Conservation (phyloP, 2,113 vertebrate species). For the Erinaceus europaeus region DNA sequence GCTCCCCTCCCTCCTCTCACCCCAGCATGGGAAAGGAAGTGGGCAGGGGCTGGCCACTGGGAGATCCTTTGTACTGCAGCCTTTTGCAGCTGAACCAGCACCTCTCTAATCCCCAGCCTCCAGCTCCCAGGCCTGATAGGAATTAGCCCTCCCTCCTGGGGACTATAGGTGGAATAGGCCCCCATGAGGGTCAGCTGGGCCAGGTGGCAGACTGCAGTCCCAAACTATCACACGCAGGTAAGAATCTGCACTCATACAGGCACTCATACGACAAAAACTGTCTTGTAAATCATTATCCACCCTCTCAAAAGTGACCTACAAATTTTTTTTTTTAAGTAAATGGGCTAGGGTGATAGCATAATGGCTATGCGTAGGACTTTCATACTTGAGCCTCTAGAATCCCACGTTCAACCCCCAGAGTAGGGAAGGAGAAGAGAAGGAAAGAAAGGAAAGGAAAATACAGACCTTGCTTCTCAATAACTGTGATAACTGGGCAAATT, state of each 20-base stretch:
- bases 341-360: no score
- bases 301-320: no score
- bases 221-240: background rate
- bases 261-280: no score
- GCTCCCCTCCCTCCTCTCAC: background rate
- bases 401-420: no score
- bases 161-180: fast-evolving
- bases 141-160: background rate
- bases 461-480: background rate
- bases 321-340: no score
- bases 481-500: background rate
- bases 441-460: no score
- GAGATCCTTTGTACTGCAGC: background rate
- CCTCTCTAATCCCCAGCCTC: background rate
- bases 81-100: background rate
- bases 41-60: background rate
- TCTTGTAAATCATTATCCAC: no score
- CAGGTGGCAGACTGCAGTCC: background rate
- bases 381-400: no score
- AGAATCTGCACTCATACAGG: no score
- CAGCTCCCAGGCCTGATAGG: background rate
- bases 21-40: background rate
- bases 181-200: background rate
- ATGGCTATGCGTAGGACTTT: no score
- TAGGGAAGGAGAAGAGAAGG: no score